Conservation (phyloP, 2,113 vertebrate species). For the Tauraco erythrolophus region DNA sequence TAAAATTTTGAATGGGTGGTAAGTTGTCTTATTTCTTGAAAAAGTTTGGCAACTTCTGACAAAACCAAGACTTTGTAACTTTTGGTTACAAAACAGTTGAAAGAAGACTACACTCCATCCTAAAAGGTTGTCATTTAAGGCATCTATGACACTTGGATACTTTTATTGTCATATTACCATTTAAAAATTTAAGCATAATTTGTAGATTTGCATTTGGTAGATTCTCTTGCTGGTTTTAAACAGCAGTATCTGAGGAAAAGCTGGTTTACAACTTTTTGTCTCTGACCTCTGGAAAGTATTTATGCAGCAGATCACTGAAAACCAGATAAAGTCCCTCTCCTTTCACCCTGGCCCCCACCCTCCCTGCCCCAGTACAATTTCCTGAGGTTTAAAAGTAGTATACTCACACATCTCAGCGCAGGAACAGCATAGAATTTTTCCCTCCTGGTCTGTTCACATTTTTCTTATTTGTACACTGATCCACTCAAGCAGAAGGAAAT, state of each 20-base stretch:
- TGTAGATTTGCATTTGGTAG: accelerated
- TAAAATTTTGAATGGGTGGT: background rate
- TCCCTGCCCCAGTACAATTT: background rate
- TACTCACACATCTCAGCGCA: background rate
- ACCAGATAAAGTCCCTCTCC: background rate
- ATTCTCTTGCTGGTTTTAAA: background rate
- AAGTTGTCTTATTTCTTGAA: background rate
- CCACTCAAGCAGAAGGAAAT: constrained; percentile 43
- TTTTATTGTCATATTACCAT: background rate
- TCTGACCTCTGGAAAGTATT: constrained; percentile 6
- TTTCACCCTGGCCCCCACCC: background rate
- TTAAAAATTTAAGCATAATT: background rate
- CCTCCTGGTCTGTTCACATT: background rate
- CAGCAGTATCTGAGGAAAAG: background rate
- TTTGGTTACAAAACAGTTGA: background rate
- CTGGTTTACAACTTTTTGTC: background rate
- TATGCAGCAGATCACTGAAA: background rate
- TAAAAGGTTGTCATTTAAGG: background rate
- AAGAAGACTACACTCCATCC: background rate
- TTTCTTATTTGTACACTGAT: constrained; percentile 45
- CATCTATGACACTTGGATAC: background rate
- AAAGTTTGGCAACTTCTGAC: background rate
- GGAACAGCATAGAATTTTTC: background rate
- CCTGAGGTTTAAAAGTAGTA: constrained; percentile 22
- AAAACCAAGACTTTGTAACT: background rate